A percentile compares a stretch with the other conserved stretches of the same genome.
Conservation (phyloP, 2,797 vertebrate species). For the Hephaestus fuliginosus region DNA sequence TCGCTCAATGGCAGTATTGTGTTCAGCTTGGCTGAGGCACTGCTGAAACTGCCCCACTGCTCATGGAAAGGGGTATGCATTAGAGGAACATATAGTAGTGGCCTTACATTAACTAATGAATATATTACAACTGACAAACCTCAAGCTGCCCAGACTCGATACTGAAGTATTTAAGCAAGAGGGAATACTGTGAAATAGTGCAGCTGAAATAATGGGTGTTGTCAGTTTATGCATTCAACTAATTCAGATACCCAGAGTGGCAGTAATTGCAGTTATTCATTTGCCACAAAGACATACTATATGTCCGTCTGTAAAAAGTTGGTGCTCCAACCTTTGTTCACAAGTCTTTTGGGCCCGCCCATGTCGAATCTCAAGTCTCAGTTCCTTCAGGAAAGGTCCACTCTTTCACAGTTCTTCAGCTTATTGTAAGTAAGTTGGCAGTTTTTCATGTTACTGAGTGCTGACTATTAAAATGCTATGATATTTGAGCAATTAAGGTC, state of each 20-base stretch:
- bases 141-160: background rate
- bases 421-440: background rate
- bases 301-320: constrained; percentile 4
- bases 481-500: background rate
- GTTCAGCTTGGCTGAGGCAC: constrained; percentile 57
- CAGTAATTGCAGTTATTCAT: background rate
- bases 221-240: constrained; percentile 10
- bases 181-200: constrained; percentile 44
- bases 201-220: constrained; percentile 18
- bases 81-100: constrained; percentile 44
- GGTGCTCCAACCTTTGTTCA: background rate
- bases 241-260: background rate
- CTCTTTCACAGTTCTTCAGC: background rate
- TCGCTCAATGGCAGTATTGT: constrained; percentile 79
- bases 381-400: background rate
- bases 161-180: constrained; percentile 31
- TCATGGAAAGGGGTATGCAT: constrained; percentile 59
- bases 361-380: background rate
- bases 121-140: constrained; percentile 21
- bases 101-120: constrained; percentile 54
- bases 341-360: background rate
- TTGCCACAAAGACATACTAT: background rate
- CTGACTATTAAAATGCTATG: background rate
- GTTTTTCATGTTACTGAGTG: background rate
- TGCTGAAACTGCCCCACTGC: constrained; percentile 44